Evolutionary conservation across 2,113 vertebrate species (phyloP), one percentile per base, ranked within the genome.

Genomic region (Colaptes auratus): DNA sequence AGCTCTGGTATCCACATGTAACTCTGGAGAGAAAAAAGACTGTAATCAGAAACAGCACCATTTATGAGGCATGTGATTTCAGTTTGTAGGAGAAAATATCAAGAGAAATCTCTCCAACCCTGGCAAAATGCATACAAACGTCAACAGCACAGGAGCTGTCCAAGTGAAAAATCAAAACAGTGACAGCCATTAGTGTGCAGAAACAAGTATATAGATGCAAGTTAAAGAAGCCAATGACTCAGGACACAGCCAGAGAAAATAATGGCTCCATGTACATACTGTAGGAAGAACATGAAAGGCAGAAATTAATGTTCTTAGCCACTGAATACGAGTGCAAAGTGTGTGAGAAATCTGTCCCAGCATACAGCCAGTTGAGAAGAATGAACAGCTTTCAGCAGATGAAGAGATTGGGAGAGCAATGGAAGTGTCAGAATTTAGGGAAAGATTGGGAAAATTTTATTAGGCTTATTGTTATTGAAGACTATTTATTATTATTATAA

Each of bases 221-320:
- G 94, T 91, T 91, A 86, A 87, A 93, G 74, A 70, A 60, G 76
- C 6, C 78, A 88, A 5, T 91, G 82, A 95, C 72, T 95, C 96
- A 86, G 86, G 86, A 90, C 79, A 88, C 33, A 67, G 82, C 17
- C 82, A 88, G 88, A 53, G 76, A 94, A 93, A 89, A 91, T 53
- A 84, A 82, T 30, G 50, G 70, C 60, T 87, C 55, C 9, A 55
- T 3, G 50, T 66, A 82, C 25, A 4, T 59, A 30, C 63, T 80
- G 78, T 73, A 82, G 81, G 79, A 92, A 96, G 78, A 93, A 94
- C 20, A 87, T 7, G 46, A 94, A 90, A 91, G 81, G 56, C 81
- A 91, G 81, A 93, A 85, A 85, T 78, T 36, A 87, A 79, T 84
- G 93, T 91, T 92, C 92, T 87, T 86, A 94, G 71, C 71, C 94